Percentiles rank a stretch among this genome's conserved stretches.
These are phyloP conservation scores for Laothoe populi DNA, from an alignment of 2,888 invertebrate species.

Conservation along the genomic window DNA sequence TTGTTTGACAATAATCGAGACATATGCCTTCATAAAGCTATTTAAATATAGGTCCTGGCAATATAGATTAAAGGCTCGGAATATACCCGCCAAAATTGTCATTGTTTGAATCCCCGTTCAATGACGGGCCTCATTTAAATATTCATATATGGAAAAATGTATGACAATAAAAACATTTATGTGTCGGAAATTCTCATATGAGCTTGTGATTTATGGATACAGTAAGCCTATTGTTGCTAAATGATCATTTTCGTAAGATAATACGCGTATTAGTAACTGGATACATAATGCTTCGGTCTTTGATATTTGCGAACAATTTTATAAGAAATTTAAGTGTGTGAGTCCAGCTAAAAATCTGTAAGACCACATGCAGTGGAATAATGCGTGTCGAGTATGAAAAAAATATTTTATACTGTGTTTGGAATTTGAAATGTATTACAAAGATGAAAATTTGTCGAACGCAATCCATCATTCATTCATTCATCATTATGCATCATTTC, in stretches of 20 bases:
- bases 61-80: slow-evolving; percentile 5
- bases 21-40: background rate
- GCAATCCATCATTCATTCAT: too few relatives aligned
- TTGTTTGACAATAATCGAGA: background rate
- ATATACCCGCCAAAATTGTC: slow-evolving; percentile 7
- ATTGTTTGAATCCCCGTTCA: background rate
- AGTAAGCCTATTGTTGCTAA: background rate
- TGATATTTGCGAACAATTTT: too few relatives aligned
- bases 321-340: too few relatives aligned
- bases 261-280: too few relatives aligned
- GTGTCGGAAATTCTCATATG: background rate
- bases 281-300: too few relatives aligned
- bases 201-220: slow-evolving; percentile 5
- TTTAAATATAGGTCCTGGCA: background rate
- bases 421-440: background rate
- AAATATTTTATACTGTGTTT: too few relatives aligned
- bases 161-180: slow-evolving; percentile 10
- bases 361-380: too few relatives aligned
- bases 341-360: too few relatives aligned
- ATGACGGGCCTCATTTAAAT: slow-evolving; percentile 14
- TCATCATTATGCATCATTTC: slow-evolving; percentile 5
- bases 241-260: background rate
- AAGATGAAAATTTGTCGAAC: background rate
- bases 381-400: too few relatives aligned
- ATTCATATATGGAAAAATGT: slow-evolving; percentile 27